phyloP scores from a whole-genome alignment of 2,888 invertebrate genomes.

The Melanchra persicariae region DNA sequence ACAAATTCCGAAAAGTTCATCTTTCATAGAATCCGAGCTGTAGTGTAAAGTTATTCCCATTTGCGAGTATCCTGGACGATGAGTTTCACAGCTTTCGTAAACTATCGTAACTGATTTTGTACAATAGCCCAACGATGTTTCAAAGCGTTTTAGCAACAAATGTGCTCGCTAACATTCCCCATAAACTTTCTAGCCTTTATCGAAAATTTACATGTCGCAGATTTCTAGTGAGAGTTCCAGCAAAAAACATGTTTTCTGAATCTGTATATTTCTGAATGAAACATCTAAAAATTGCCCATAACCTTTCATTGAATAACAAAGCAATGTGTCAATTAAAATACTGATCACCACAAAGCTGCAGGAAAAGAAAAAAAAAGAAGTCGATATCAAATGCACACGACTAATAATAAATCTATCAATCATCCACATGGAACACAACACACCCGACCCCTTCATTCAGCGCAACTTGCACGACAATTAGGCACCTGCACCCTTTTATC shows the following conservation, averaged over 20 bases:
- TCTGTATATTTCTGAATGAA: background rate
- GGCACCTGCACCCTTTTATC: conserved; percentile 49
- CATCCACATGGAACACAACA: conserved; percentile 19
- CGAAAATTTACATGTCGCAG: background rate
- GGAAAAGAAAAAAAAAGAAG: background rate
- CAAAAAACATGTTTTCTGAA: background rate
- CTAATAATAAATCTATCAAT: conserved; percentile 33
- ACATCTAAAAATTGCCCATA: too few relatives aligned
- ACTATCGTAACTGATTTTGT: conserved; percentile 59
- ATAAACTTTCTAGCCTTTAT: conserved; percentile 26
- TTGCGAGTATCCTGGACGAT: conserved; percentile 31
- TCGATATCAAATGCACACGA: background rate
- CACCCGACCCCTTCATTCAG: conserved; percentile 26
- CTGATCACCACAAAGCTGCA: background rate
- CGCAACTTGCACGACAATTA: conserved; percentile 46
- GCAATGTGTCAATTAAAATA: too few relatives aligned
- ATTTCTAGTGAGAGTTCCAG: background rate
- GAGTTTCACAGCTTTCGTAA: conserved; percentile 49
- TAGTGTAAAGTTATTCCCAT: conserved; percentile 34
- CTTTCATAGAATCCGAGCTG: conserved; percentile 2
- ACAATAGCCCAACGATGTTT: conserved; percentile 55
- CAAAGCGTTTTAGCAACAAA: conserved; percentile 54
- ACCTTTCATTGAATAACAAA: too few relatives aligned
- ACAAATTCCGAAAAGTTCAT: conserved; percentile 32
- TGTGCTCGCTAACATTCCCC: conserved; percentile 34